Base-by-base conservation (phyloP, 2,888 invertebrate species). In the Miltochrista miniata region DNA sequence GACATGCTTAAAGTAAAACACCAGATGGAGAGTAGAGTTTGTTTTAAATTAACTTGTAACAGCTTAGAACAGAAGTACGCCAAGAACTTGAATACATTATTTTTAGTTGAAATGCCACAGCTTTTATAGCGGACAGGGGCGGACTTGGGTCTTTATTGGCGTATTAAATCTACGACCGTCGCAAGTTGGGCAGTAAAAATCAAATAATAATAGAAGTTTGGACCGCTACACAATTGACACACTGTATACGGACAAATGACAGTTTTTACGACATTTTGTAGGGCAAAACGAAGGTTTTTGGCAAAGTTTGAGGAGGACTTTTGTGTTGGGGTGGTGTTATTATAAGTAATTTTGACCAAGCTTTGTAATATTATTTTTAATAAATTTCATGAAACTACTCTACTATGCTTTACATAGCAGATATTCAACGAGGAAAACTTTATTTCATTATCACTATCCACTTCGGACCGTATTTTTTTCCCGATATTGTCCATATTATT, bases 101-200 rank as follows among this genome's bases (percentile, higher is more conserved):
- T 55, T 58, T 37, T 33, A 51, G 47, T 55, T 53, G 35, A 55
- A 53, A 48, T 31, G 29, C 40, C 15, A 24, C 30, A 29, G n/a
- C 31, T 41, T 65, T 64, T 65, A 65, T 65, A 55, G 36, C 36
- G 48, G 44, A 31, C 57, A 48, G 48, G 38, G 24, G 31, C 39
- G 48, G 13, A 44, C 50, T 56, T n/a, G 37, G 40, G 13, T 15
- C n/a, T 52, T 60, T 67, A 61, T 62, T 64, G 59, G 42, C 52
- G 55, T 61, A 67, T 69, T 64, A 70, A 64, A 61, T 56, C 54
- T 52, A 48, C 49, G 49, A 51, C 50, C 61, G 61, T 60, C 62
- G 56, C 56, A 72, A 69, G 56, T 68, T 62, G 35, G 34, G 39
- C 48, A 47, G 58, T 72, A 70, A 74, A n/a, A 72, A 69, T 65